Base-by-base conservation (phyloP, 1,140 invertebrate species). In the Leptoteleia sp. region DNA sequence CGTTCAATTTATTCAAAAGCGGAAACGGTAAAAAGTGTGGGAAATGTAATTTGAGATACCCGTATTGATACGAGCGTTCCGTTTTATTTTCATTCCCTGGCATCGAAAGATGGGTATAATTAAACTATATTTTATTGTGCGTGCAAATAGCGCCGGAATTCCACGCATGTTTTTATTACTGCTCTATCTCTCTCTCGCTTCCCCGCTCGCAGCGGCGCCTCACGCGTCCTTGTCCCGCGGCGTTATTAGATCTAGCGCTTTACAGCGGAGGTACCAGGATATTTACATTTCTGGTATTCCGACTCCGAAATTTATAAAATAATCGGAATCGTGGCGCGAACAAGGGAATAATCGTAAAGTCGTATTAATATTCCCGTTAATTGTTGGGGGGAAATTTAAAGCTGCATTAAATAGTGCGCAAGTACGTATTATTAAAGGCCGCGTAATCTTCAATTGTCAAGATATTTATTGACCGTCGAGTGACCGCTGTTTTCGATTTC, bases 121-220 rank as follows among this genome's bases (percentile, higher is more conserved):
- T 73, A 73, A 73, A 73, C 42, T 31, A 55, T 62, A 55, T 72
- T 72, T 62, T 62, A 72, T 62, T 54, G 40, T 22, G 45, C 57
- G 27, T 43, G 48, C 57, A 54, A 62, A 72, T 64, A 64, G 48
- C 50, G 25, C 50, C 22, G 27, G 42, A 64, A 73, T 73, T 73
- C 70, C 59, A 57, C 22, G 40, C 48, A 72, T 72, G 64, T 72
- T 72, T 72, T 72, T 62, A 47, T 71, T 47, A 40, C 11, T n/a
- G n/a, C n/a, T n/a, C n/a, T n/a, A n/a, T n/a, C 3, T 57, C 55
- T 64, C 38, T 54, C 48, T 72, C 33, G 38, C 48, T 72, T 25
- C 0, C 2, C 27, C 40, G 22, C 11, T 25, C 12, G 17, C 45
- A 29, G 29, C 7, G 31, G 12, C 9, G 25, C 22, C 31, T 25